Conservation (phyloP, 1,140 invertebrate genomes). For the Drosophila arawakana region DNA sequence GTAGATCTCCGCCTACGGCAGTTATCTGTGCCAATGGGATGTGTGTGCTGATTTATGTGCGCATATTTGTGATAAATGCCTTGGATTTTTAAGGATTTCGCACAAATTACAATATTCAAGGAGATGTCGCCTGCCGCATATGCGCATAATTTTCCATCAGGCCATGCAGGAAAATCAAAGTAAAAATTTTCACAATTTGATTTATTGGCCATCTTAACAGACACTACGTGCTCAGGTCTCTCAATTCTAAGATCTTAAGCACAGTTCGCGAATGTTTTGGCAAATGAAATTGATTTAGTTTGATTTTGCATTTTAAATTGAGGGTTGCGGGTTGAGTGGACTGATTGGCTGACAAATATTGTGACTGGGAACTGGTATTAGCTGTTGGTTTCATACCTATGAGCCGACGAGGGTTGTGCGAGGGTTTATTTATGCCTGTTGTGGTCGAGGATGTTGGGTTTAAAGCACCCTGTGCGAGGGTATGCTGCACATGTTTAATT, state of each 20-base stretch:
- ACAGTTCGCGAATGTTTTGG: constrained; percentile 54
- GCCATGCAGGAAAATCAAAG: constrained; percentile 39
- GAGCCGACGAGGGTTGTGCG: constrained; percentile 30
- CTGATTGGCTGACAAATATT: constrained; percentile 24
- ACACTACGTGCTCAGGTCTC: constrained; percentile 48
- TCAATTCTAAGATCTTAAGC: background rate
- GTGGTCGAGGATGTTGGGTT: background rate
- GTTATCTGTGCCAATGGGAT: constrained; percentile 43
- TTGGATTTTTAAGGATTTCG: constrained; percentile 71
- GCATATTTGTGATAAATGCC: constrained; percentile 74
- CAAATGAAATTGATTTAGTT: constrained; percentile 83
- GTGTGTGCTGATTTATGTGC: constrained; percentile 71
- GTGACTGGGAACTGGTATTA: constrained; percentile 18
- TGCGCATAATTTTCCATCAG: constrained; percentile 66
- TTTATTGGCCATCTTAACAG: constrained; percentile 76
- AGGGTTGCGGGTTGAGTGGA: constrained; percentile 51
- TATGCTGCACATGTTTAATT: no score
- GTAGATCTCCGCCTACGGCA: no score
- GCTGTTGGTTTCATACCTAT: constrained; percentile 17
- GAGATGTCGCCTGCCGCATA: constrained; percentile 53
- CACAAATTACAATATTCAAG: constrained; percentile 73
- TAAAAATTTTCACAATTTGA: constrained; percentile 70
- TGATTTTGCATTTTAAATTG: constrained; percentile 83
- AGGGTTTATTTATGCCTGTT: background rate
- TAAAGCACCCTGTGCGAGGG: background rate